Evolutionary conservation across 2,888 invertebrate genomes (phyloP), one percentile per base, ranked within the genome.

Genomic region (Macropis europaea): DNA sequence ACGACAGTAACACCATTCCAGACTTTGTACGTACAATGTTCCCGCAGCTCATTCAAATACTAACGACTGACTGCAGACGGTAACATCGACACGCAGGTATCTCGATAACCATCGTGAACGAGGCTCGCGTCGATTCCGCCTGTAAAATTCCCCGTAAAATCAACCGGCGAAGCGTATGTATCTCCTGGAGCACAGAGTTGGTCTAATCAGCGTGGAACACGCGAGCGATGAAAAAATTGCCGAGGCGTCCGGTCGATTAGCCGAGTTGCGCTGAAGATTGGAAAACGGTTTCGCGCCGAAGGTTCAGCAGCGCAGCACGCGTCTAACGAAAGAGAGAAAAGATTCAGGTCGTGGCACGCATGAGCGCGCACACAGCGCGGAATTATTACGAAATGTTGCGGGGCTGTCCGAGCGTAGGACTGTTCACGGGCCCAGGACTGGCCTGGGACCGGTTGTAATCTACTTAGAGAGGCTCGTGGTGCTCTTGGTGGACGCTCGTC

Each of bases 291-390:
- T 48, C 56, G 77, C 59, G n/a, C n/a, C n/a, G 72, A 53, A 72
- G 76, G 76, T 76, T 66, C 52, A 45, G 69, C 60, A 63, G 76
- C 72, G 63, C 52, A 45, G 69, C 60, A 63, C 62, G 62, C 73
- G 78, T 77, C n/a, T n/a, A n/a, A n/a, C 71, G 75, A 71, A 72
- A 72, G 72, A 73, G 72, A 83, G 83, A 85, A 83, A 86, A 86
- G 88, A 88, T 88, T 77, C 86, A 88, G 87, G 88, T 88, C 88
- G 88, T 82, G 83, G 82, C 77, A 88, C 86, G 88, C 88, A 88
- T 88, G 88, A 88, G 85, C 79, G 87, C 82, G 81, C 87, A 84
- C 86, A 79, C 81, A 82, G 82, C 82, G 81, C 82, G 79, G 84
- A 84, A 87, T 87, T 84, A 83, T 88, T 88, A 86, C 88, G 88